Evolutionary conservation across 92 coral and sea anemone species (phyloP), one percentile per base, ranked within the genome.

Genomic region (Chrysogorgia sp.): DNA sequence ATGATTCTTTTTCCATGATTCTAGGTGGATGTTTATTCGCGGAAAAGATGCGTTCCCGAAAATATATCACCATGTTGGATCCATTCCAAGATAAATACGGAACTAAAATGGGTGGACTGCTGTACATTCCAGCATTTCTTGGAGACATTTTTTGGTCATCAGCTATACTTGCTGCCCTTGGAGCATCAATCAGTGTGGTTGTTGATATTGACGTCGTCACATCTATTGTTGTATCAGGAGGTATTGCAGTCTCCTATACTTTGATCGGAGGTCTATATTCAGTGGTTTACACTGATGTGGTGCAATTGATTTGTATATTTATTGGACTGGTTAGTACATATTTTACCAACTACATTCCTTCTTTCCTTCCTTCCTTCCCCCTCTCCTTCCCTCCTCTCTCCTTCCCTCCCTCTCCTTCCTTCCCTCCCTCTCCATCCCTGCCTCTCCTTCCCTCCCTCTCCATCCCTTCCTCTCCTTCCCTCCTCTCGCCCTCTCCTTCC

Each of bases 91-190:
- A 88, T 35, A 83, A 76, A 55, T 92, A 90, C 71, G 97, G 97
- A 40, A 34, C 71, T 26, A 90, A 89, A n/a, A 85, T 92, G 87
- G 97, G 97, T 5, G 96, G 96, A 13, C 87, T 92, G 34, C 55
- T 90, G 71, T 92, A 87, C 88, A 81, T 92, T 37, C 97, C 97
- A 0, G 97, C 97, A 1, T 71, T 92, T 34, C 37, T 92, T 69
- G 97, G 97, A 8, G 97, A 92, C 61, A 74, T 92, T 47, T 92
- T 92, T 71, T 90, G 97, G 97, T 91, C 96, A 20, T 92, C 96
- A 0, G 93, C 97, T 28, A 90, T 92, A 74, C 76, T 92, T 24
- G 88, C 96, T n/a, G 97, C 97, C 41, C 92, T 92, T 40, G 97
- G 97, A 3, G 92, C 97, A 2, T 90, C 97, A 7, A 87, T 92